phyloP scores from a whole-genome alignment of 2,888 invertebrate genomes.

The Leptinotarsa rubiginosa region DNA sequence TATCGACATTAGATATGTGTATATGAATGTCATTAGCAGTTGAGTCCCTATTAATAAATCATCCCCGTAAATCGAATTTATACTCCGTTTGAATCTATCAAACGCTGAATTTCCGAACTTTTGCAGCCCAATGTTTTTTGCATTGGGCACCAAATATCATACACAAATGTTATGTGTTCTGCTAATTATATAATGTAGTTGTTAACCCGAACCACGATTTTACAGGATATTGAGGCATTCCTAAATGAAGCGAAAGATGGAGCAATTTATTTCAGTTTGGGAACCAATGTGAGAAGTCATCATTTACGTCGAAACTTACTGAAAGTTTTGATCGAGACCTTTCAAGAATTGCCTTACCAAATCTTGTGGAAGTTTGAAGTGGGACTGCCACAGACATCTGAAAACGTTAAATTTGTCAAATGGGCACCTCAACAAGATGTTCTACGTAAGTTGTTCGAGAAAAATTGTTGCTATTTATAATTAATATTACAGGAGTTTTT shows the following conservation, averaged over 20 bases:
- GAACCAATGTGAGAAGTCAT: slow-evolving; percentile 61
- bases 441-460: slow-evolving; percentile 52
- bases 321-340: slow-evolving; percentile 57
- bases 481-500: too few relatives aligned
- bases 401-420: slow-evolving; percentile 62
- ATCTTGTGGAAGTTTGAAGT: slow-evolving; percentile 65
- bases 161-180: neutral
- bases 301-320: slow-evolving; percentile 54
- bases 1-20: too few relatives aligned
- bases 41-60: too few relatives aligned
- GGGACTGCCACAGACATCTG: slow-evolving; percentile 52
- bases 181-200: neutral
- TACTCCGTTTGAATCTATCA: too few relatives aligned
- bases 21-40: too few relatives aligned
- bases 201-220: neutral
- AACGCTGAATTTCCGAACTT: too few relatives aligned
- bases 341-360: slow-evolving; percentile 61
- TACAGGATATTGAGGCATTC: slow-evolving; percentile 60
- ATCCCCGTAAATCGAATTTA: too few relatives aligned
- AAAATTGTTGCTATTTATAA: too few relatives aligned
- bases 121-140: too few relatives aligned
- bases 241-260: slow-evolving; percentile 60
- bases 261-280: slow-evolving; percentile 65
- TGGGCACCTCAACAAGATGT: slow-evolving; percentile 64
- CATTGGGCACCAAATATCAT: too few relatives aligned